Base-by-base conservation (phyloP, 2,888 invertebrate species). In the Tolmerus cingulatus region DNA sequence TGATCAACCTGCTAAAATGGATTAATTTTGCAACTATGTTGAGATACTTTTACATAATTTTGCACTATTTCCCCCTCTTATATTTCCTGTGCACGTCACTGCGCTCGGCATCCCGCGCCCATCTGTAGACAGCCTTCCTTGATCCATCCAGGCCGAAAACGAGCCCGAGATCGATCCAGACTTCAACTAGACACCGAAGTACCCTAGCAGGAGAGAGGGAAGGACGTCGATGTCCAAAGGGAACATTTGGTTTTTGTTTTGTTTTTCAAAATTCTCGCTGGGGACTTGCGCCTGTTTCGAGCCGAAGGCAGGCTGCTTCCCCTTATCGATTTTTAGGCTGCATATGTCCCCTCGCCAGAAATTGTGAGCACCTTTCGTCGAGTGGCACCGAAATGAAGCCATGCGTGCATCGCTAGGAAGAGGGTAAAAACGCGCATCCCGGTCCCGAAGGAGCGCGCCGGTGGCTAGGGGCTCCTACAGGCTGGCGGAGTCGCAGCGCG, bases 301-400 rank as follows among this genome's bases (percentile, higher is more conserved):
- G 23, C 51, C 34, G 12, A 51, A 34, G 82, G 57, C 82, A 57
- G 12, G 82, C 46, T 9, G 40, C 40, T 85, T 74, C 74, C 85
- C 85, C 85, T 85, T 85, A 85, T 85, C 85, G 85, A 85, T 74
- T 74, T 76, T 74, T 85, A 46, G 37, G 27, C 46, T n/a, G 82
- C 82, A 82, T 82, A 82, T 77, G 77, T 46, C 76, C 74, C 46
- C 76, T 66, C 74, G 40, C 30, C 51, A 66, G 66, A 66, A 66
- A 66, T 86, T 23, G 19, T 16, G 16, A 51, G 46, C 77, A 77
- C 74, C 86, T 74, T 86, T 74, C 86, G 34, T 77, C 77, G 77
- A 55, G 27, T 51, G 74, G 76, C n/a, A 19, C 34, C 27, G 37
- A 86, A 86, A 77, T 55, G 86, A 86, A 86, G 77, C 86, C 77